Evolutionary conservation across 2,797 vertebrate genomes (phyloP), one percentile per base, ranked within the genome.

Genomic region (Oryzias sinensis): DNA sequence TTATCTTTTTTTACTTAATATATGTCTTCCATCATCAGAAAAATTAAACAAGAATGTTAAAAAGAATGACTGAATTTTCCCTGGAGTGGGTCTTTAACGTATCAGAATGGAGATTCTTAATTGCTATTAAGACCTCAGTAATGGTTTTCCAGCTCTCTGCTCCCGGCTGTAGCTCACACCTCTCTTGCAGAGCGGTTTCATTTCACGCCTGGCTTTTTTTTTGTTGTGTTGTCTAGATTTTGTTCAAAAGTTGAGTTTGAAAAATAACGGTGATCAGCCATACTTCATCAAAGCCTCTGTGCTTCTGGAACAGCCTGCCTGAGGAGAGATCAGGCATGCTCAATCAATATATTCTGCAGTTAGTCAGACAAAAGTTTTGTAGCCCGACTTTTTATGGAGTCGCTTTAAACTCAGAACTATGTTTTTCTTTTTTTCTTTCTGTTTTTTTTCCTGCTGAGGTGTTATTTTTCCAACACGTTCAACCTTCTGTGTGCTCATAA

Each of bases 301-400:
- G 9, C 40, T 61, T 59, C 70, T 9, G 17, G 8, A 81, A 47
- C 53, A 43, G 63, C 24, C 33, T 25, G 68, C 70, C 78, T 14
- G 47, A 69, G 67, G 69, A 70, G 51, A 70, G 56, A 76, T 60
- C 59, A 56, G 59, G 27, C 55, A 37, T 29, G 59, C 52, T 55
- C 50, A 78, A 74, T 79, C 81, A 66, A 74, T 83, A 68, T 16
- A 52, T 73, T 77, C 56, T 72, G 75, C 69, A 74, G 68, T 80
- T 59, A 70, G 68, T 80, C 66, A 71, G 69, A 77, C 56, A 18
- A 80, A 74, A 80, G 49, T 77, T 76, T 57, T 58, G 56, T 40
- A 52, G 57, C 20, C 52, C 49, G 51, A 48, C 43, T 49, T 74
- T 65, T 65, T 56, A 58, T 56, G 5, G 18, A 75, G 46, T 52